phyloP scores from a whole-genome alignment of 2,888 invertebrate species.

The Pollenia angustigena region DNA sequence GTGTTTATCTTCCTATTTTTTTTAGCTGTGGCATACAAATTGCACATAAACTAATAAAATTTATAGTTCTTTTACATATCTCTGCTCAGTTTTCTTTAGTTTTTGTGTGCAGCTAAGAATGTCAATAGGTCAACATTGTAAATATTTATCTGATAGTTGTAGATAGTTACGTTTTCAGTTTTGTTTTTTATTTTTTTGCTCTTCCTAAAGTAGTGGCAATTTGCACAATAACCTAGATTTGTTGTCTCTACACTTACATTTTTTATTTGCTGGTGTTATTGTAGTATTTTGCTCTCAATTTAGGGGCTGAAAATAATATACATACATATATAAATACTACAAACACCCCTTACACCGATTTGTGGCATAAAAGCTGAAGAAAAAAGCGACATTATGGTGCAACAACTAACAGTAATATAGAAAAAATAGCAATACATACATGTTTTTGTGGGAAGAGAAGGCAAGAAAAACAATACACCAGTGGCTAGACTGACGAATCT shows the following conservation, averaged over 20 bases:
- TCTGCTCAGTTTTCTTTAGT: conserved; percentile 1
- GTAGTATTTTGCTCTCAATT: conserved; percentile 56
- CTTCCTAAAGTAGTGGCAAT: conserved; percentile 45
- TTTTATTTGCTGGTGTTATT: conserved; percentile 21
- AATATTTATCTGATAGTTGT: conserved; percentile 69
- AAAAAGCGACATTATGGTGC: conserved; percentile 43
- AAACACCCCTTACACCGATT: not conserved
- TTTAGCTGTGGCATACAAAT: conserved; percentile 19
- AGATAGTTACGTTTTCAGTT: conserved; percentile 23
- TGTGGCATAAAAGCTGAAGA: not conserved
- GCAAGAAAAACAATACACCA: not conserved
- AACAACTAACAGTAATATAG: conserved; percentile 13
- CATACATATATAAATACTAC: conserved; percentile 3
- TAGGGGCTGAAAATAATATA: conserved; percentile 41
- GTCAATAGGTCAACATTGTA: conserved; percentile 73
- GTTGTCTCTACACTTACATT: conserved; percentile 6
- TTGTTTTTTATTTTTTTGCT: conserved; percentile 8
- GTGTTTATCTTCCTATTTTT: not conserved
- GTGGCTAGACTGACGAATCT: too few relatives aligned
- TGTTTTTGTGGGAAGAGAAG: not conserved
- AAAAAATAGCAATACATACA: conserved; percentile 1
- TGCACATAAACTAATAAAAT: conserved; percentile 39
- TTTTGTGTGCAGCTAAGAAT: conserved; percentile 52
- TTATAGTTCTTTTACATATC: conserved; percentile 4
- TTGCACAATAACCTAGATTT: conserved; percentile 68